Conservation (phyloP, 2,113 vertebrate genomes). For the Orcinus orca region DNA sequence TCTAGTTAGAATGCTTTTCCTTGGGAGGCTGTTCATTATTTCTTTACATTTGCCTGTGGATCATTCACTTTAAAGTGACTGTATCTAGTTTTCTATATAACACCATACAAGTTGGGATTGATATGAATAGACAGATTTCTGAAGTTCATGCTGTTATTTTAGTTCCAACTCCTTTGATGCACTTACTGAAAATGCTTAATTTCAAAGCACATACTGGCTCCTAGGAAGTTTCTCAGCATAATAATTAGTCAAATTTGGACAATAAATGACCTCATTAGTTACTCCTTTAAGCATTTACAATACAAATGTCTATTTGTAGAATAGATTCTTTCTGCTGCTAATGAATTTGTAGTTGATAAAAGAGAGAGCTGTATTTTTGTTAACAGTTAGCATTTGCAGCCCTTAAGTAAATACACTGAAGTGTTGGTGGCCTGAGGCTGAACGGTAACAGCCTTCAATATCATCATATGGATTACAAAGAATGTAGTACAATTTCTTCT, state of each 20-base stretch:
- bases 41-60: background rate
- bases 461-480: background rate
- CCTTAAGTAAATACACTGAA: background rate
- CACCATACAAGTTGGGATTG: background rate
- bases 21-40: background rate
- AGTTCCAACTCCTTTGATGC: slow-evolving; percentile 2
- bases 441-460: background rate
- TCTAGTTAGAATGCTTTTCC: background rate
- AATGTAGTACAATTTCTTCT: background rate
- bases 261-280: slow-evolving; percentile 49
- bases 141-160: slow-evolving; percentile 27
- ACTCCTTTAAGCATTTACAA: background rate
- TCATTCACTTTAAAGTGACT: background rate
- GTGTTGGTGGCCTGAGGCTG: background rate
- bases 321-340: slow-evolving; percentile 47
- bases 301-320: slow-evolving; percentile 36
- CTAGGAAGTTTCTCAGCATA: slow-evolving; percentile 25
- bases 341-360: slow-evolving; percentile 36
- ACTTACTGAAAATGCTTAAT: slow-evolving; percentile 55
- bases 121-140: slow-evolving; percentile 2
- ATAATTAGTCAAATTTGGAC: slow-evolving; percentile 54
- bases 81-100: background rate
- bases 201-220: slow-evolving; percentile 20
- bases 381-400: slow-evolving; percentile 54
- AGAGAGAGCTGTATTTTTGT: background rate